A percentile compares a stretch with the other conserved stretches of the same genome.
phyloP scores from a whole-genome alignment of 2,888 invertebrate species.

The Hypercompe scribonia region DNA sequence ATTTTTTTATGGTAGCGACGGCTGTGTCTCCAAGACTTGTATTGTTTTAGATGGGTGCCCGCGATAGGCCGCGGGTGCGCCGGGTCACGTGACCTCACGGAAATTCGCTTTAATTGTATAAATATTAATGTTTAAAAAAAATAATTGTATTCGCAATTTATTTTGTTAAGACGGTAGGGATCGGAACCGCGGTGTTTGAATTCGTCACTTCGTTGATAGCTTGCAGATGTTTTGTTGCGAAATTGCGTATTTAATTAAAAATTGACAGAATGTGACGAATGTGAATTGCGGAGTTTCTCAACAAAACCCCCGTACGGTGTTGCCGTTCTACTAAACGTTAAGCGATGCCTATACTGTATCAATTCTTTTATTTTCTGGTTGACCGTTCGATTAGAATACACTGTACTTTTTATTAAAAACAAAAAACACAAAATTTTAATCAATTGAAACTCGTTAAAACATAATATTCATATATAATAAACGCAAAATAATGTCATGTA shows the following conservation, averaged over 20 bases:
- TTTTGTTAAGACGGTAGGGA: neutral
- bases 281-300: neutral
- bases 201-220: neutral
- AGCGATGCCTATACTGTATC: neutral
- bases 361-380: neutral
- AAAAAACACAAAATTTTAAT: no score
- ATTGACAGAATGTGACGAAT: neutral
- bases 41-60: slow-evolving; percentile 14
- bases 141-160: slow-evolving; percentile 1
- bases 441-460: no score
- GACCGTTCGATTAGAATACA: neutral
- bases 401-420: no score
- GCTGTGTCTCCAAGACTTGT: slow-evolving; percentile 25
- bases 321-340: neutral
- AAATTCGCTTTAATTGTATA: slow-evolving; percentile 28
- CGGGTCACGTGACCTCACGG: slow-evolving; percentile 7
- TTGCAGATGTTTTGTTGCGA: neutral
- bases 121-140: slow-evolving; percentile 10
- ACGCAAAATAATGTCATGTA: no score
- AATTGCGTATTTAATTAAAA: neutral
- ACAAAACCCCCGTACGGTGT: neutral
- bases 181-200: neutral
- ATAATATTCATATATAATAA: no score
- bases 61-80: neutral
- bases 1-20: slow-evolving; percentile 20